phyloP scores from a whole-genome alignment of 1,140 invertebrate genomes.

The Rhopalosiphum padi region DNA sequence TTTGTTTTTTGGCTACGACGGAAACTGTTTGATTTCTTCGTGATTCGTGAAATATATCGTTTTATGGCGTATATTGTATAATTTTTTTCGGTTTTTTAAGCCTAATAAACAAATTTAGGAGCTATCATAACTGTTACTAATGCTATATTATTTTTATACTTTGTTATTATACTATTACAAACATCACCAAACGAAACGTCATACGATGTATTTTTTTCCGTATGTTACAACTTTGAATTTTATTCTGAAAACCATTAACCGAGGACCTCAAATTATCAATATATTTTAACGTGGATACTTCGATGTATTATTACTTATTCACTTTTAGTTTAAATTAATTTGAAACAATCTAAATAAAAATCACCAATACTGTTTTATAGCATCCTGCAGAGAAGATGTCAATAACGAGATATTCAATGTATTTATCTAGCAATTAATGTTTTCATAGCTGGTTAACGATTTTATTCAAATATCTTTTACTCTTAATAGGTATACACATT shows the following conservation, averaged over 20 bases:
- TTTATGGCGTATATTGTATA: too few relatives aligned
- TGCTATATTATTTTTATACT: neutral
- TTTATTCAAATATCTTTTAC: neutral
- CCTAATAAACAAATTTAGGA: neutral
- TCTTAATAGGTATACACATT: neutral
- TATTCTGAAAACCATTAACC: neutral
- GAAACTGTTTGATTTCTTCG: too few relatives aligned
- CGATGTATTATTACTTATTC: neutral
- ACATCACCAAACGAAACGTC: neutral
- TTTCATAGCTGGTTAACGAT: neutral
- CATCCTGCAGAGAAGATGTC: neutral
- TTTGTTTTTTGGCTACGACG: too few relatives aligned
- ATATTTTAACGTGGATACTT: neutral
- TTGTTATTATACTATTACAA: neutral
- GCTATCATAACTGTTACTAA: neutral
- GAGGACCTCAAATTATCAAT: neutral
- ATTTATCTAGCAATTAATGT: neutral
- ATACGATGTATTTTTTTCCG: neutral
- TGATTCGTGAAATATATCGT: too few relatives aligned
- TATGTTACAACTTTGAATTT: too few relatives aligned
- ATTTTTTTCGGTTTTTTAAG: too few relatives aligned
- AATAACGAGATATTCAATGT: neutral
- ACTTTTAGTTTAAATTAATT: neutral
- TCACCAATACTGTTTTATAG: neutral
- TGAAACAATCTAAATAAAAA: neutral